Percentiles rank a stretch among this genome's conserved stretches.
Conservation (phyloP, 92 coral and sea anemone genomes). For the Nematostella vectensis region DNA sequence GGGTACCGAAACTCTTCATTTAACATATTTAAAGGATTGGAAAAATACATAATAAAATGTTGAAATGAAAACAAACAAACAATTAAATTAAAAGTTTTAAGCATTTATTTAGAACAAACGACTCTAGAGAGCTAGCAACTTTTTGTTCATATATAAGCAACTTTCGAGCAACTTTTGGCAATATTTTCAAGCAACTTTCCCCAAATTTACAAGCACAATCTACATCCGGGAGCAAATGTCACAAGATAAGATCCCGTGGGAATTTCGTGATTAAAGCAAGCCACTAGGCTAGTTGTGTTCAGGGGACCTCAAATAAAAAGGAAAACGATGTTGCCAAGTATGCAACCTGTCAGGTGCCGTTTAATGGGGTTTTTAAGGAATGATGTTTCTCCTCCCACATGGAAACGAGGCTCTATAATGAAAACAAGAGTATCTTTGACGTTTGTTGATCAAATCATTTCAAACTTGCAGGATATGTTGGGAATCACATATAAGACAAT, state of each 20-base stretch:
- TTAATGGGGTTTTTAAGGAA: conserved; percentile 6
- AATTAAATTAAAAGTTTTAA: too few species aligned
- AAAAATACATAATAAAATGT: too few species aligned
- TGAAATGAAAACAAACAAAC: too few species aligned
- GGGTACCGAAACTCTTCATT: too few species aligned
- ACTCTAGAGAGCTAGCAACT: too few species aligned
- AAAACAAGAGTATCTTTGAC: conserved; percentile 22
- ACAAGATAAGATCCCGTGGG: conserved; percentile 16
- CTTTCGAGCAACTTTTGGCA: too few species aligned
- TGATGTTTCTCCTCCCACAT: conserved; percentile 10
- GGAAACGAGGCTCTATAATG: conserved; percentile 32
- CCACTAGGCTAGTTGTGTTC: conserved; percentile 38
- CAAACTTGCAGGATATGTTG: conserved; percentile 24
- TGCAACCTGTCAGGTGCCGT: conserved; percentile 27
- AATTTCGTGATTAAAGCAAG: conserved; percentile 33
- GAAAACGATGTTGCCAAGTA: conserved; percentile 37
- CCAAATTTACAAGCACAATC: too few species aligned
- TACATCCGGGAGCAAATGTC: conserved; percentile 30
- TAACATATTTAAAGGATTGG: too few species aligned
- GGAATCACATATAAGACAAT: conserved; percentile 11
- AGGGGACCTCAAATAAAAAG: conserved; percentile 41
- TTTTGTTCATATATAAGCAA: too few species aligned
- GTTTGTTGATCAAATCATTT: conserved; percentile 12
- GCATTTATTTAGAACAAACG: too few species aligned
- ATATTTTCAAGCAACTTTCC: too few species aligned